phyloP scores from a whole-genome alignment of 2,797 vertebrate species.

The Gambusia yucatana region DNA sequence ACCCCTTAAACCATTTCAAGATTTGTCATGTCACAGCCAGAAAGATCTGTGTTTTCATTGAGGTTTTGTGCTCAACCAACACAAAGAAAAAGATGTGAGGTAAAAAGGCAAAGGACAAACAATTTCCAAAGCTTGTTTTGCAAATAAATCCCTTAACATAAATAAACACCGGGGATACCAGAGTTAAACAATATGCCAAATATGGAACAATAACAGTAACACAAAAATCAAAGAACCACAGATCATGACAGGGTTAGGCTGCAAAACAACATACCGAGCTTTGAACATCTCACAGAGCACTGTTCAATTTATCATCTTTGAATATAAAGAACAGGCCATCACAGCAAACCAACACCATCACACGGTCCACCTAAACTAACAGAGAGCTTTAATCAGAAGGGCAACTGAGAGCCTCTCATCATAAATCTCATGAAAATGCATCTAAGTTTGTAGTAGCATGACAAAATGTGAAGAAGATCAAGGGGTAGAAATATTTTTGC shows the following conservation, averaged over 20 bases:
- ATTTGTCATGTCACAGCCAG: background rate
- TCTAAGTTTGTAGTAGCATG: background rate
- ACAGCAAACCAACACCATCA: background rate
- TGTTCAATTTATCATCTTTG: background rate
- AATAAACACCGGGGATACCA: background rate
- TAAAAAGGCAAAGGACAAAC: background rate
- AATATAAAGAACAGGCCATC: background rate
- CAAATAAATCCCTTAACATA: background rate
- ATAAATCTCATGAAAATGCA: background rate
- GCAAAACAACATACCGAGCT: background rate
- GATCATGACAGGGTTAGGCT: background rate
- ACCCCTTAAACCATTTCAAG: background rate
- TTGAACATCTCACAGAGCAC: no score
- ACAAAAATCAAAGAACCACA: background rate
- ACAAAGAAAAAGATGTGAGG: background rate
- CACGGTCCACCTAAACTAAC: background rate
- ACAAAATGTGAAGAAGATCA: background rate
- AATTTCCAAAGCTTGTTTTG: background rate
- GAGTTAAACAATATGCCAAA: background rate
- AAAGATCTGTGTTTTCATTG: background rate
- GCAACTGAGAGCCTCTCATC: background rate
- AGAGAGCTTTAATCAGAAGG: background rate
- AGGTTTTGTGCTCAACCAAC: background rate
- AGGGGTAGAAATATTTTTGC: background rate
- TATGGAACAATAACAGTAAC: background rate